Base-by-base conservation (phyloP, 2,797 vertebrate genomes). In the Falco biarmicus region DNA sequence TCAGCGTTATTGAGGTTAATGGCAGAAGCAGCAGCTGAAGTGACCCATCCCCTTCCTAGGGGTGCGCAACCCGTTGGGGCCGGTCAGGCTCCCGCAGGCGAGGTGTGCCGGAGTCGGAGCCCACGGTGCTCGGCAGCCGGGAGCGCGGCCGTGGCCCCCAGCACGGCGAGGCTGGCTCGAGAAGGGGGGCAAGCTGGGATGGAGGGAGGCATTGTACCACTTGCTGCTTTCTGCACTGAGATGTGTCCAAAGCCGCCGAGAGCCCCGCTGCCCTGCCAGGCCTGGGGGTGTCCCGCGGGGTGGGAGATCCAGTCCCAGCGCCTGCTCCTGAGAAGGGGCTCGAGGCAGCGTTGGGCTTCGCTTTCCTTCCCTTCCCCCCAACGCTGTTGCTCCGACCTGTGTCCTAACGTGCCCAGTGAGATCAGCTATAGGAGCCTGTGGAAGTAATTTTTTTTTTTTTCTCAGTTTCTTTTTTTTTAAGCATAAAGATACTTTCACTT, bases 341-440 rank as follows among this genome's bases (percentile, higher is more conserved):
- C 13, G 57, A 59, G 39, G 51, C 34, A 65, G 31, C 1, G 0
- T 0, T n/a, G 50, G 50, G 50, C n/a, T 77, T 68, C 0, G 1
- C 53, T 29, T 63, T 48, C 24, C 31, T 57, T 60, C 41, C 47
- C 16, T 45, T 47, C 11, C 4, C 32, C n/a, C 20, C 1, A 18
- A 11, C 0, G 1, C 15, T 10, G n/a, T 7, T 13, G 15, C 50
- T 65, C 68, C 73, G 53, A 34, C 22, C 19, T 6, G 1, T 5
- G 20, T 61, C 64, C 64, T 37, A 4, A 9, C 5, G 29, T 18
- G 37, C 39, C 59, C 22, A 1, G 11, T 13, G 60, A 63, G 50
- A 21, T 17, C 69, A 0, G 7, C 63, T 20, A 0, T 7, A 48
- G 56, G 37, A 45, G 28, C 5, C 3, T 5, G 24, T 25, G 19